Evolutionary conservation across 2,888 invertebrate genomes (phyloP), one percentile per base, ranked within the genome.

Genomic region (Drosophila limbata): DNA sequence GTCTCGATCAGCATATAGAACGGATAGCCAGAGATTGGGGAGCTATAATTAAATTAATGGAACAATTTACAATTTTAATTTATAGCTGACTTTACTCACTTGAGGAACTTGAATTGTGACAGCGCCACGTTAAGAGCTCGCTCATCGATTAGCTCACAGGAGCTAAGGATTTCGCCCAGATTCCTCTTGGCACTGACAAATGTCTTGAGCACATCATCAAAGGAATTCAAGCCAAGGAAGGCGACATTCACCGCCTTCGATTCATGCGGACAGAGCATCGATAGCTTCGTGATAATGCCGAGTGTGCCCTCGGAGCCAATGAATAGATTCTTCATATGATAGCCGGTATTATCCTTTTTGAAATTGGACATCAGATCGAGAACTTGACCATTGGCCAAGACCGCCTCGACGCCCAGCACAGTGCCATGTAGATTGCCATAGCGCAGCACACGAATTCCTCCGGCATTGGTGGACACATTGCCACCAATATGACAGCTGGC

Each of bases 261-360:
- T 88, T 95, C 94, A 0, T 96, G 95, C 1, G 98, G 97, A 92
- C 99, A 99, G 63, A 97, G 95, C 69, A 99, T 95, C 3, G 97
- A 96, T 5, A 98, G 95, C 93, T 97, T 97, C 0, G 99, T 99
- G 8, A 99, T 95, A 5, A 99, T 92, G 13, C 99, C 99, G 56
- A 99, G 93, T 0, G 98, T 98, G 50, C 99, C 99, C 93, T 99
- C 99, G 0, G 98, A 98, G 13, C 99, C 99, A 83, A 99, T 97
- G 91, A 99, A 99, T 69, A 99, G 93, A 92, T 99, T 98, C 91
- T 98, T 98, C 83, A 99, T 93, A 91, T 99, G 98, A 91, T 98
- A 98, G 0, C 99, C 99, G 0, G 99, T 99, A 92, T 99, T 99
- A 92, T 99, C 99, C 92, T 99, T 99, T 90, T 98, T 96, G 82